phyloP scores from a whole-genome alignment of 2,888 invertebrate species.

The Linyphia triangularis region DNA sequence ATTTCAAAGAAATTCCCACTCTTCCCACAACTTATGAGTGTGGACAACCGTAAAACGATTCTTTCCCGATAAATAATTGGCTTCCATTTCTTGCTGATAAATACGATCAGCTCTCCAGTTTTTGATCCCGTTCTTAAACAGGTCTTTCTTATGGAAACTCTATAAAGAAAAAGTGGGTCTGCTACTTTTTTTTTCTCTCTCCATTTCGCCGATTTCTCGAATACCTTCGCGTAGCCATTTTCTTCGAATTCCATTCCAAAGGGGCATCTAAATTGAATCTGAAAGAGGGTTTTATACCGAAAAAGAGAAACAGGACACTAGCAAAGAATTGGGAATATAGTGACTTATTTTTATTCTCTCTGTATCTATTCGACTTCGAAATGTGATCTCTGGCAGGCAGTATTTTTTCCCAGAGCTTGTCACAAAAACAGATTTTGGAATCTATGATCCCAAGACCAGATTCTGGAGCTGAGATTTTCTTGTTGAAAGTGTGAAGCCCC shows the following conservation, averaged over 20 bases:
- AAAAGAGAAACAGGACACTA: conserved; percentile 47
- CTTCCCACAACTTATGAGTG: background rate
- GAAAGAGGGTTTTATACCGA: conserved; percentile 61
- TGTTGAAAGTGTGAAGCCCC: background rate
- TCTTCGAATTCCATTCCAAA: conserved; percentile 21
- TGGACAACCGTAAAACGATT: conserved; percentile 22
- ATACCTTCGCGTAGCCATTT: background rate
- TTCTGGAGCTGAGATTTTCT: background rate
- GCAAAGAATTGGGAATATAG: conserved; percentile 8
- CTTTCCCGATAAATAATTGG: conserved; percentile 21
- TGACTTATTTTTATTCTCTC: conserved; percentile 4
- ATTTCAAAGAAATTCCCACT: background rate
- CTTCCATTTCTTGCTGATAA: conserved; percentile 13
- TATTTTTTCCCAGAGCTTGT: background rate
- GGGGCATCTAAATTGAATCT: conserved; percentile 66
- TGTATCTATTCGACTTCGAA: conserved; percentile 9
- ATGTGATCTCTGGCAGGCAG: conserved; percentile 47
- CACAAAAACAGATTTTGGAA: background rate
- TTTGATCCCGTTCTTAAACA: conserved; percentile 29
- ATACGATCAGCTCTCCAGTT: background rate
- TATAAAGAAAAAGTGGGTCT: background rate
- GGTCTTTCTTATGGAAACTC: background rate
- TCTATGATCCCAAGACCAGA: background rate
- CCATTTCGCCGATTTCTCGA: background rate
- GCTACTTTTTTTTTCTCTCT: background rate